Conservation (phyloP, 2,797 vertebrate genomes). For the Apogon talboti region DNA sequence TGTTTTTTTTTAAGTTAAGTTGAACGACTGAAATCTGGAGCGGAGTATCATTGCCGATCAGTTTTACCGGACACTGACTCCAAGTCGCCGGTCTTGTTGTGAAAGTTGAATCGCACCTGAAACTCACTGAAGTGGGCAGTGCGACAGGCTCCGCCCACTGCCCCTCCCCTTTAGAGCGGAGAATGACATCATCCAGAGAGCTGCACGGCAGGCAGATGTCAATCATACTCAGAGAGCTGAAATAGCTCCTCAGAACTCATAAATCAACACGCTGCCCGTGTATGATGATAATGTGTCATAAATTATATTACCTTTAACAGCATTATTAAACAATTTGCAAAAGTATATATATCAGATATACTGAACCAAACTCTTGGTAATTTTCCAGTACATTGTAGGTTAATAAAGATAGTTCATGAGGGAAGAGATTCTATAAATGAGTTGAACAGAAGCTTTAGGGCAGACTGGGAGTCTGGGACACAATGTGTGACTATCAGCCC, state of each 20-base stretch:
- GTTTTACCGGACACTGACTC: constrained; percentile 1
- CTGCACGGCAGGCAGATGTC: constrained; percentile 29
- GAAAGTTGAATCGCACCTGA: constrained; percentile 79
- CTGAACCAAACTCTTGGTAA: too few relatives aligned
- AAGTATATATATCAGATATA: too few relatives aligned
- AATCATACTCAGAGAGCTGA: constrained; percentile 26
- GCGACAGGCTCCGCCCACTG: constrained; percentile 46
- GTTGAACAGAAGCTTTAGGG: constrained; percentile 12
- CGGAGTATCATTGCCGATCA: not conserved
- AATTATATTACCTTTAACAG: too few relatives aligned
- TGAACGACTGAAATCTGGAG: not conserved
- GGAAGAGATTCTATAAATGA: constrained; percentile 6
- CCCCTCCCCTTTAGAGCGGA: constrained; percentile 17
- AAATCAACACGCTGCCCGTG: not conserved
- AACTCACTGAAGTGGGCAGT: constrained; percentile 27
- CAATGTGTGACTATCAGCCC: constrained; percentile 34
- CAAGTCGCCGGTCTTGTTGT: constrained; percentile 61
- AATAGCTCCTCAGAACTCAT: constrained; percentile 33
- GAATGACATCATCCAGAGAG: constrained; percentile 73
- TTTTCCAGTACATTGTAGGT: too few relatives aligned
- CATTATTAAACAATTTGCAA: too few relatives aligned
- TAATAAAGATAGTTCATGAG: not conserved
- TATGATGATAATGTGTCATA: not conserved
- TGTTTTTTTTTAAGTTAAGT: not conserved
- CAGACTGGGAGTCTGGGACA: constrained; percentile 12